Evolutionary conservation across 2,888 invertebrate genomes (phyloP), one percentile per base, ranked within the genome.

Genomic region (Cerceris ruficornis): DNA sequence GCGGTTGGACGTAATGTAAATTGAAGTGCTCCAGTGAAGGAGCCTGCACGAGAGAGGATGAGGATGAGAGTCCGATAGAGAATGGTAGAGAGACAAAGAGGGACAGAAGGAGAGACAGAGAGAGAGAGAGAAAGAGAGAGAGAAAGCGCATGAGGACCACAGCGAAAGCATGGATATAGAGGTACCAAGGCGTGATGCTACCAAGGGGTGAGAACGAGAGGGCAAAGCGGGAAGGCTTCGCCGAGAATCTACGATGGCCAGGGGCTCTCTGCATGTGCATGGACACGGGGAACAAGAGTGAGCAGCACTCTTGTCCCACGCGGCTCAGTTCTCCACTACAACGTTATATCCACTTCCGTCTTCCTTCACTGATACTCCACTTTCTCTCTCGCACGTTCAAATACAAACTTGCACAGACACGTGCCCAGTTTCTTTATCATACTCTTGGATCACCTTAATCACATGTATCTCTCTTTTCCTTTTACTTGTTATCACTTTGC

Each of bases 1-100:
- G 88, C 89, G 86, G 85, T 90, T 82, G 88, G 85, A 85, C 88
- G 88, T 90, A 89, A 91, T 89, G 88, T 89, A 90, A 91, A 91
- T 91, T 90, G 89, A 88, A 90, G 87, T 86, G 84, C 77, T 72
- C 74, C 70, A 72, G 61, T 69, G 82, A 84, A 84, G 76, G 80
- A 82, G 74, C 75, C 68, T 64, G 80, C 76, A 70, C 73, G 75
- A 65, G 72, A 68, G 58, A 55, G 67, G 58, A 50, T 66, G n/a
- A 55, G 69, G 61, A 75, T 49, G 77, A 70, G 65, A 46, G 68
- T 11, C 15, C 50, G 65, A 14, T 71, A 59, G 43, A 28, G 17
- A 17, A 54, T 11, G 8, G 17, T 9, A 46, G 46, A 46, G 4
- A n/a, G 14, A 42, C 2, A 11, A 6, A 67, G 15, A 8, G 54